Evolutionary conservation across 2,113 vertebrate species (phyloP).

Genomic region (Numida meleagris): DNA sequence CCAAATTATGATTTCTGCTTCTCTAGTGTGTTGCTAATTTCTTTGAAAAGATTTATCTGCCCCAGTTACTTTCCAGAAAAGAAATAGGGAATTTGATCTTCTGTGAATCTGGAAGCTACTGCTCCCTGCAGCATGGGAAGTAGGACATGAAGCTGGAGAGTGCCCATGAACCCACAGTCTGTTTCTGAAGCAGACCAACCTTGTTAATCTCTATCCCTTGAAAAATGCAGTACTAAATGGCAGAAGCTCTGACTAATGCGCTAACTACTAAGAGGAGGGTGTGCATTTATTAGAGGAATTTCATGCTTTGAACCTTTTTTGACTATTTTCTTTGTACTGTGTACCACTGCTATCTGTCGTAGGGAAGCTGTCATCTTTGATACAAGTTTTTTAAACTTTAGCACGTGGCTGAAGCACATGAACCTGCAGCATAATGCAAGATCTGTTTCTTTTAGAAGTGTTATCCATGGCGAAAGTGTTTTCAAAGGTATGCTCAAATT

Average conservation of each 20-base stretch:
- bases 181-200: background rate
- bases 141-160: background rate
- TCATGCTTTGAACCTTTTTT: background rate
- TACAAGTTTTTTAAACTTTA: background rate
- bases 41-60: background rate
- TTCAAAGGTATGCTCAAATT: background rate
- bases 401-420: background rate
- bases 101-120: background rate
- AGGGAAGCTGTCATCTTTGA: background rate
- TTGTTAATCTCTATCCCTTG: background rate
- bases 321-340: background rate
- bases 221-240: background rate
- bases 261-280: background rate
- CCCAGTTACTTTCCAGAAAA: background rate
- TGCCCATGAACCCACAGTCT: background rate
- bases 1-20: background rate
- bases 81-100: background rate
- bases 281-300: background rate
- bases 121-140: background rate
- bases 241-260: background rate
- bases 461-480: accelerated
- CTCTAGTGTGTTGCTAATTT: background rate
- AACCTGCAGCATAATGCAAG: background rate
- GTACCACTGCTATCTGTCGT: background rate
- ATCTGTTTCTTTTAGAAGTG: background rate